These are phyloP conservation scores for Netelia fuscicornis DNA, from an alignment of 2,888 invertebrate genomes.

Conservation along the genomic window DNA sequence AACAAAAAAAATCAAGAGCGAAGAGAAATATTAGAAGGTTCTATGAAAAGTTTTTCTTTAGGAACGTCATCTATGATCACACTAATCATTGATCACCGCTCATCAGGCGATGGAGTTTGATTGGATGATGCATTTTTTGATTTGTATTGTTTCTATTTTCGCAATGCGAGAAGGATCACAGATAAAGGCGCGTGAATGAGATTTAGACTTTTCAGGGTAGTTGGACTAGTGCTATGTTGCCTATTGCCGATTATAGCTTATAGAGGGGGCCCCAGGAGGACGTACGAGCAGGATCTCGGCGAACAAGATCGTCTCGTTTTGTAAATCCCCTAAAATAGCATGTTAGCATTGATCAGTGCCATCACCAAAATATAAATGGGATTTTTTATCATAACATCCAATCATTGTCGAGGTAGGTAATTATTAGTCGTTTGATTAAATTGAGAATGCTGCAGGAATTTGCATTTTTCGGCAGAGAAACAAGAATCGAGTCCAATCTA, in stretches of 20 bases:
- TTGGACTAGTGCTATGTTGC: conserved; percentile 23
- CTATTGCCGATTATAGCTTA: conserved; percentile 70
- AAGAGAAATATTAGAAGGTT: conserved; percentile 3
- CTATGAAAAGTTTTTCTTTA: not conserved
- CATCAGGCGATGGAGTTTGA: conserved; percentile 35
- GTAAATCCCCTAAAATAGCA: conserved; percentile 80
- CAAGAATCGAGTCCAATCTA: not conserved
- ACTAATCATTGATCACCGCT: conserved; percentile 31
- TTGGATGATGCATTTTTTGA: conserved; percentile 10
- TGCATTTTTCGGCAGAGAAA: not conserved
- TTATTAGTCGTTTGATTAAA: conserved; percentile 1
- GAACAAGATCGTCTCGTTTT: conserved; percentile 80
- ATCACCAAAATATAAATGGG: conserved; percentile 61
- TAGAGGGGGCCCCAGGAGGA: conserved; percentile 81
- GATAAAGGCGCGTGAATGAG: conserved; percentile 63
- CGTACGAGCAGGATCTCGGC: conserved; percentile 77
- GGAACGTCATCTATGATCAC: conserved; percentile 23
- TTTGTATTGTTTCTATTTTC: conserved; percentile 22
- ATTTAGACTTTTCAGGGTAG: conserved; percentile 17
- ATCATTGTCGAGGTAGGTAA: not conserved
- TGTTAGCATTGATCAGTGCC: conserved; percentile 77
- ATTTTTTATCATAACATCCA: not conserved
- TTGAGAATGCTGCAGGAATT: not conserved
- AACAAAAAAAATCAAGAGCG: conserved; percentile 10
- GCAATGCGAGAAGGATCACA: conserved; percentile 59